Evolutionary conservation across 2,113 vertebrate species (phyloP).

Genomic region (Phaethornis superciliosus): DNA sequence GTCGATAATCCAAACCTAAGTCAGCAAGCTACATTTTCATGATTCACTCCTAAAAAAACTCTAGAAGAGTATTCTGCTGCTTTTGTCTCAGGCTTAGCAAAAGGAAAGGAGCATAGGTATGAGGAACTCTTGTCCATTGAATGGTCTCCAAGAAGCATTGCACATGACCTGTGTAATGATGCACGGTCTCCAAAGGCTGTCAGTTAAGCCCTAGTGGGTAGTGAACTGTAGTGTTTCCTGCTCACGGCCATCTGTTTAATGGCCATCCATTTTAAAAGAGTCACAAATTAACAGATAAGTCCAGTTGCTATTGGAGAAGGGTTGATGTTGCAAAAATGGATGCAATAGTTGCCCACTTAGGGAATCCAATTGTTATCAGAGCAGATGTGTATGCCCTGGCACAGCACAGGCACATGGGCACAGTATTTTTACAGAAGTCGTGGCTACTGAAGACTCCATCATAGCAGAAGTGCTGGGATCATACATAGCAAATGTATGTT

Average conservation of each 20-base stretch:
- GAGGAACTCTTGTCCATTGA: not conserved
- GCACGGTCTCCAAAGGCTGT: not conserved
- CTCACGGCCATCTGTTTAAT: not conserved
- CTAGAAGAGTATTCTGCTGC: not conserved
- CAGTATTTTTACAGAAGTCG: not conserved
- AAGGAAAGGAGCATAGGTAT: not conserved
- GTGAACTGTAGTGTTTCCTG: not conserved
- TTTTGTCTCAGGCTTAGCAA: not conserved
- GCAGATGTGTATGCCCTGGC: not conserved
- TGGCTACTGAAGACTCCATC: not conserved
- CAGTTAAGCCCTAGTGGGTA: not conserved
- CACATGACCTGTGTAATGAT: not conserved
- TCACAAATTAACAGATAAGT: not conserved
- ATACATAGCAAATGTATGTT: not conserved
- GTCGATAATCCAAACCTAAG: slow-evolving; percentile 76
- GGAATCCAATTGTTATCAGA: not conserved
- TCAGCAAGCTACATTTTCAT: slow-evolving; percentile 74
- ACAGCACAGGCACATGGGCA: not conserved
- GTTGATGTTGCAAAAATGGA: not conserved
- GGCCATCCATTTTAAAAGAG: not conserved
- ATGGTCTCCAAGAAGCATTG: not conserved
- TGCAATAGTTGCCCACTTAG: not conserved
- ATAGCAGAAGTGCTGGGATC: not conserved
- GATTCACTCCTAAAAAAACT: slow-evolving; percentile 56
- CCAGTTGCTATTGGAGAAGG: not conserved